These are phyloP conservation scores for Eupleurogrammus muticus DNA, from an alignment of 2,797 vertebrate genomes.

Conservation along the genomic window DNA sequence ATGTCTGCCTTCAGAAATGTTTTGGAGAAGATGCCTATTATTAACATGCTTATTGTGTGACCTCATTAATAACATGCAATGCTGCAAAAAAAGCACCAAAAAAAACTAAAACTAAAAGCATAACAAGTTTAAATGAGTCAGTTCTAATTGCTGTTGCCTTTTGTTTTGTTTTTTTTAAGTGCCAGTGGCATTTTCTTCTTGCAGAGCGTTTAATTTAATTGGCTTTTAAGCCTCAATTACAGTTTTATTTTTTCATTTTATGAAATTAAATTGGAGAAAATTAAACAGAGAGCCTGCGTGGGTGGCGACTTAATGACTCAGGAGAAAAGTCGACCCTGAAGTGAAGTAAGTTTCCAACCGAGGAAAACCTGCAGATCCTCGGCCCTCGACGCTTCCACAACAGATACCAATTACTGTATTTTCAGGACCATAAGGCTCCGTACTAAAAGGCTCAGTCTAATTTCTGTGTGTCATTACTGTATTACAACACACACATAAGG, in stretches of 20 bases:
- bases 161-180: conserved; percentile 6
- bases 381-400: conserved; percentile 1
- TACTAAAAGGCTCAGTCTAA: conserved; percentile 17
- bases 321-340: not conserved
- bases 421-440: too few species aligned
- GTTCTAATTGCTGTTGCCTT: not conserved
- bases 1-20: not conserved
- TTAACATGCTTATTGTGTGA: too few species aligned
- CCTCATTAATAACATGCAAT: not conserved
- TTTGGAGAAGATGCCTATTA: not conserved
- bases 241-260: not conserved
- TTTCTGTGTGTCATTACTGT: too few species aligned
- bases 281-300: not conserved
- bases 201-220: conserved; percentile 8
- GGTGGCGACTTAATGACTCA: not conserved
- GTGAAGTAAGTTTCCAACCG: not conserved
- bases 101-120: not conserved
- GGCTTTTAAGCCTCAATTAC: not conserved
- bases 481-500: too few species aligned
- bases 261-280: conserved; percentile 1
- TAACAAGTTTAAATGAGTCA: not conserved
- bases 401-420: conserved; percentile 16
- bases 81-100: not conserved
- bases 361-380: not conserved
- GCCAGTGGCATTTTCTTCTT: conserved; percentile 4